These are phyloP conservation scores for Drosophila recens DNA, from an alignment of 2,888 invertebrate species.

Conservation along the genomic window DNA sequence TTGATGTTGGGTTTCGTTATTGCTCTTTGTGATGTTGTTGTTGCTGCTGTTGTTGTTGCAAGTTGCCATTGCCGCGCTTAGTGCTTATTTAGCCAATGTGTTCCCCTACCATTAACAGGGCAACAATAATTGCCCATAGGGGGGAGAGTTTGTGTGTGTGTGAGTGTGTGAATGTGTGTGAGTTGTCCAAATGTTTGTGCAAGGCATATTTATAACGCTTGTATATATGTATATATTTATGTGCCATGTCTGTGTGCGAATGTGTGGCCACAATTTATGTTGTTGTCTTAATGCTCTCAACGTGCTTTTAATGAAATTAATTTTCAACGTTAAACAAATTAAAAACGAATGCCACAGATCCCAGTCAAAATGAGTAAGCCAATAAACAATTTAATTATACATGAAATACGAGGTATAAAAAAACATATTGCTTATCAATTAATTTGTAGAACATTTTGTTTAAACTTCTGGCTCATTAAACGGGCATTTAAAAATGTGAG, in stretches of 20 bases:
- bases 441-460: neutral
- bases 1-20: constrained; percentile 39
- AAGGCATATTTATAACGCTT: constrained; percentile 61
- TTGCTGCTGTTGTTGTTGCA: constrained; percentile 41
- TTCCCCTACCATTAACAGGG: constrained; percentile 27
- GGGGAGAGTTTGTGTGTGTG: constrained; percentile 19
- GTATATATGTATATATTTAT: constrained; percentile 6
- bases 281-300: constrained; percentile 43
- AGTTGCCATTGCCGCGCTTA: constrained; percentile 36
- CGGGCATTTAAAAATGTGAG: neutral
- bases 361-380: constrained; percentile 1
- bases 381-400: constrained; percentile 7
- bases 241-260: constrained; percentile 12
- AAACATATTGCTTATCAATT: constrained; percentile 1
- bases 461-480: neutral
- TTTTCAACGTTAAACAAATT: constrained; percentile 53
- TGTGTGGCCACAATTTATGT: constrained; percentile 51
- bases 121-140: constrained; percentile 61
- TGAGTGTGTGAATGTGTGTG: neutral
- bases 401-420: neutral
- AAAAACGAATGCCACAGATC: constrained; percentile 18
- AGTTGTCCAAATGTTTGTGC: constrained; percentile 45
- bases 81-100: constrained; percentile 61
- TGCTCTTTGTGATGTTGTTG: constrained; percentile 22
- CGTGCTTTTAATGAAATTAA: constrained; percentile 70